phyloP scores from a whole-genome alignment of 2,113 vertebrate species.

The Lichenostomus cassidix region DNA sequence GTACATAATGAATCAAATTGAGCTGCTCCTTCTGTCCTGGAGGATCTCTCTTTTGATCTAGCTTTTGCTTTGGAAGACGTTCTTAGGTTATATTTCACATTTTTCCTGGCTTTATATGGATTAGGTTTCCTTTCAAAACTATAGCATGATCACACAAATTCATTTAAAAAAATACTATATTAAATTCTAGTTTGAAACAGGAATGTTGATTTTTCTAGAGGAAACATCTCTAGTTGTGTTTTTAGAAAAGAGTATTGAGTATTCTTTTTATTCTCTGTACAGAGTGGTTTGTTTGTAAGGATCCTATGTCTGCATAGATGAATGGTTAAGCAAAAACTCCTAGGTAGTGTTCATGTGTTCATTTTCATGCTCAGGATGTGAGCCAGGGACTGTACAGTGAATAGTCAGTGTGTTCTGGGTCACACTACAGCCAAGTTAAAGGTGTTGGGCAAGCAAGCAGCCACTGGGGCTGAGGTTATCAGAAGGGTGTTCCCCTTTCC shows the following conservation, averaged over 20 bases:
- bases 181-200: neutral
- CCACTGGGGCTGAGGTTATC: neutral
- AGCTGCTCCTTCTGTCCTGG: neutral
- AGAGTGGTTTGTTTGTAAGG: neutral
- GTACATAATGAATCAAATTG: neutral
- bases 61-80: neutral
- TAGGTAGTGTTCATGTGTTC: neutral
- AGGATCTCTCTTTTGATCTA: neutral
- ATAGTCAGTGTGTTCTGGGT: neutral
- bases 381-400: neutral
- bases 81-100: neutral
- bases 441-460: neutral
- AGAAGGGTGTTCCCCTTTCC: neutral
- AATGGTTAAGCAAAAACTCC: neutral
- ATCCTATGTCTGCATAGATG: neutral
- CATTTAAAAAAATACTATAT: neutral
- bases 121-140: neutral
- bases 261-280: slow-evolving; percentile 13
- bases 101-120: neutral
- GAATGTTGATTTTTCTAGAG: neutral
- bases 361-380: neutral
- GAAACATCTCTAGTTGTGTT: neutral
- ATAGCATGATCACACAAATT: neutral
- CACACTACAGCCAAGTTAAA: neutral
- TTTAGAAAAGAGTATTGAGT: neutral